Evolutionary conservation across 1,140 invertebrate genomes (phyloP).

Genomic region (Frieseomelitta varia): DNA sequence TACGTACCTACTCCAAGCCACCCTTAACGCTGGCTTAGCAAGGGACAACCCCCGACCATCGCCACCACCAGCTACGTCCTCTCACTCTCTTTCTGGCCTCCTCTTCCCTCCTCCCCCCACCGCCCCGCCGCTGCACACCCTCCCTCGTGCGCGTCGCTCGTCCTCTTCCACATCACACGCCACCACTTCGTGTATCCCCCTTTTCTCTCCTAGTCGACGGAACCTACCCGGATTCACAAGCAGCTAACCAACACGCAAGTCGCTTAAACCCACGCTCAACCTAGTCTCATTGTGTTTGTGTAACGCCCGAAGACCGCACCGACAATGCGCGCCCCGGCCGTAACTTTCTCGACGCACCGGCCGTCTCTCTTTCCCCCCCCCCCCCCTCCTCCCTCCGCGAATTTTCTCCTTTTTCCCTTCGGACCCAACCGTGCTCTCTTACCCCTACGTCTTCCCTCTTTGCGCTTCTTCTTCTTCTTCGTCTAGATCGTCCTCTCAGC

Average conservation of each 20-base stretch:
- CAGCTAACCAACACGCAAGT: conserved; percentile 77
- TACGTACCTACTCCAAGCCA: conserved; percentile 74
- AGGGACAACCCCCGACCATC: conserved; percentile 70
- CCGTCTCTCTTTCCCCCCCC: conserved; percentile 26
- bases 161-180: conserved; percentile 49
- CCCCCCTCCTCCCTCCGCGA: conserved; percentile 9
- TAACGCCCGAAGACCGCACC: conserved; percentile 70
- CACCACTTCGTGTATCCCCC: conserved; percentile 36
- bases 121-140: neutral
- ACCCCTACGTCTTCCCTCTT: neutral
- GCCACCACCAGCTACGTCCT: conserved; percentile 48
- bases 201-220: conserved; percentile 57
- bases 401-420: neutral
- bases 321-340: conserved; percentile 62
- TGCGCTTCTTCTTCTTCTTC: neutral
- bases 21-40: conserved; percentile 80
- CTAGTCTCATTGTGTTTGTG: conserved; percentile 73
- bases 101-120: neutral
- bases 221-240: conserved; percentile 72
- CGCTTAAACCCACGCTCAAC: conserved; percentile 76
- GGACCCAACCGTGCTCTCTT: neutral
- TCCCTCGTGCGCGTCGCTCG: neutral
- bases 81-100: conserved; percentile 32
- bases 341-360: conserved; percentile 62
- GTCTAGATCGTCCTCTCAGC: too few relatives aligned